Percentiles rank a stretch among this genome's conserved stretches.
Evolutionary conservation across 2,113 vertebrate genomes (phyloP).

Genomic region (Megalops atlanticus): DNA sequence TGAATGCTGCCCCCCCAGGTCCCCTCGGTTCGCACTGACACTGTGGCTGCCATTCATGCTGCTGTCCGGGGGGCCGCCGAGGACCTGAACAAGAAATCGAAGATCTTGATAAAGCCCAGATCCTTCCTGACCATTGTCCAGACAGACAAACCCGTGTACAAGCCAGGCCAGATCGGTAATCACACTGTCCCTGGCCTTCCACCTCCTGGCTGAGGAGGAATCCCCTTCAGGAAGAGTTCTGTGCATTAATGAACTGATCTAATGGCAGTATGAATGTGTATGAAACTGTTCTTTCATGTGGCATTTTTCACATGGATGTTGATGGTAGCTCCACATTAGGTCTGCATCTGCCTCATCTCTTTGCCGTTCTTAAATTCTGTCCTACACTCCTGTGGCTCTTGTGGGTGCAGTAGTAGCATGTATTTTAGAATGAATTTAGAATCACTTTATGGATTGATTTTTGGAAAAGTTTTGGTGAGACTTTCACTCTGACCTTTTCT

Average conservation of each 20-base stretch:
- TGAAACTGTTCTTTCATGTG: not conserved
- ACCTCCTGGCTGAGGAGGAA: not conserved
- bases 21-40: constrained; percentile 40
- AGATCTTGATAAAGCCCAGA: constrained; percentile 53
- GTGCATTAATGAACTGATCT: not conserved
- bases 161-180: constrained; percentile 67
- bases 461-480: not conserved
- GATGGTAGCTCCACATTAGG: not conserved
- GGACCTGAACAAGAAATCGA: constrained; percentile 38
- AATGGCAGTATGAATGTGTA: not conserved
- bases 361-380: too few relatives aligned
- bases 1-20: constrained; percentile 48
- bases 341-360: not conserved
- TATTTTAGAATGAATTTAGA: not conserved
- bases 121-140: constrained; percentile 55
- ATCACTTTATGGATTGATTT: not conserved
- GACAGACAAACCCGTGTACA: constrained; percentile 73
- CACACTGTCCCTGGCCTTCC: not conserved
- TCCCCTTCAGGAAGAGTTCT: not conserved
- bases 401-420: too few relatives aligned
- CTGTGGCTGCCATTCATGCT: constrained; percentile 47
- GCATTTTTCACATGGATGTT: not conserved
- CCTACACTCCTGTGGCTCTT: too few relatives aligned
- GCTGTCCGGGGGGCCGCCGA: constrained; percentile 14
- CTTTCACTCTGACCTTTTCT: not conserved